These are phyloP conservation scores for Theonella swinhoei DNA, from an alignment of 37 sponge, comb jelly and placozoan genomes.

Conservation along the genomic window DNA sequence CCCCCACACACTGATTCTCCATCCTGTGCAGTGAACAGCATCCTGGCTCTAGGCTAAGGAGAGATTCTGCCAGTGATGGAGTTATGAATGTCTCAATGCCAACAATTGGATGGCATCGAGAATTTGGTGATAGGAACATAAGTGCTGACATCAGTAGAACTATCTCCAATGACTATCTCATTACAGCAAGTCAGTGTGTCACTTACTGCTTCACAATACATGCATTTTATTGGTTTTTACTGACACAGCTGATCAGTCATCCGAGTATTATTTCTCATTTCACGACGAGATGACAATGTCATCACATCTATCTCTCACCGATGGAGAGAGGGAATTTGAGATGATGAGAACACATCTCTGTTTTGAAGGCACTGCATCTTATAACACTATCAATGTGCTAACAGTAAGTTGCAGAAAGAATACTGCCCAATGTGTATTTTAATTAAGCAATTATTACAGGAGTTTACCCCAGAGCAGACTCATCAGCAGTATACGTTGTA, in stretches of 20 bases:
- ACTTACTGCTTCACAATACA: no score
- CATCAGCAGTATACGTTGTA: background rate
- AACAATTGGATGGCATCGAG: conserved; percentile 57
- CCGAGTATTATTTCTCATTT: conserved; percentile 69
- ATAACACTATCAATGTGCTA: conserved; percentile 58
- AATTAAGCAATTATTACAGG: background rate
- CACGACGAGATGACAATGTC: conserved; percentile 54
- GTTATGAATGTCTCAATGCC: conserved; percentile 65
- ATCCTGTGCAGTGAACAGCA: background rate
- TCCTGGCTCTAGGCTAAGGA: background rate
- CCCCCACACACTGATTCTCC: background rate
- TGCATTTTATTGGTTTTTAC: no score
- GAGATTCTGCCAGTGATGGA: background rate
- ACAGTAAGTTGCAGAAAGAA: conserved; percentile 22
- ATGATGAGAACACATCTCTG: conserved; percentile 64
- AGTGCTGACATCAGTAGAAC: conserved; percentile 52
- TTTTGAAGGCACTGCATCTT: conserved; percentile 63
- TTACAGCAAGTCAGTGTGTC: conserved; percentile 59
- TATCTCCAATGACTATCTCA: conserved; percentile 39
- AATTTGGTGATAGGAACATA: conserved; percentile 75
- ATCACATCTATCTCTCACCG: conserved; percentile 45
- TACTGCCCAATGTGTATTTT: background rate
- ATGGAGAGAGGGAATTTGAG: conserved; percentile 21
- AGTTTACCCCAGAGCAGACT: background rate
- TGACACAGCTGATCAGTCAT: conserved; percentile 45